Base-by-base conservation (phyloP, 2,797 vertebrate species). In the Eupleurogrammus muticus region DNA sequence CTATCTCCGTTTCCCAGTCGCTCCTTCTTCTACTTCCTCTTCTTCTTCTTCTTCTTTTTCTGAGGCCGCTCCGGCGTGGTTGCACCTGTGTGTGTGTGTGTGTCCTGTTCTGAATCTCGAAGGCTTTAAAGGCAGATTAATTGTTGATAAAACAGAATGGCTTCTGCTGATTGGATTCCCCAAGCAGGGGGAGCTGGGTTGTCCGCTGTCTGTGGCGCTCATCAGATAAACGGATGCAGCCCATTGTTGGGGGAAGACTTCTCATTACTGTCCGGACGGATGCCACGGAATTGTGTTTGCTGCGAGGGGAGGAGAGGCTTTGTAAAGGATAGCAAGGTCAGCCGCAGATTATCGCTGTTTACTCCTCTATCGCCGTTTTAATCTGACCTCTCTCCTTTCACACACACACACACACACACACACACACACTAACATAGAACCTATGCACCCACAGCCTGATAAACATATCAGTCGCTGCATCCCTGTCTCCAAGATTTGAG, bases 141-240 rank as follows among this genome's bases (percentile, higher is more conserved):
- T 87, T 84, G 77, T 66, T 65, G 78, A 85, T 83, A 81, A 78
- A 83, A 63, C 56, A 84, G 52, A 85, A 77, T 48, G 46, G 69
- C 58, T 69, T 80, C 81, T 48, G 85, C 63, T 21, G 77, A 89
- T 69, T 70, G 69, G 84, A 83, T 71, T 77, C 76, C n/a, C 79
- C 61, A 67, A 66, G 65, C n/a, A 72, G 72, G 66, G 58, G 17
- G 72, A 66, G 78, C 57, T 24, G 34, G 24, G 58, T 64, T 84
- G 80, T 74, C 65, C 4, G 42, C 58, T 68, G 73, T 73, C 74
- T 76, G 69, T 73, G 51, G 34, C 19, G 38, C 70, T 58, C 0
- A 7, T 55, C 58, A 78, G 85, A 87, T 84, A 86, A 87, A 85
- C 21, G n/a, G 74, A 79, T 83, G 73, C 1, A 28, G 62, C 20